Evolutionary conservation across 2,797 vertebrate species (phyloP), one percentile per base, ranked within the genome.

Genomic region (Neomorphus geoffroyi): DNA sequence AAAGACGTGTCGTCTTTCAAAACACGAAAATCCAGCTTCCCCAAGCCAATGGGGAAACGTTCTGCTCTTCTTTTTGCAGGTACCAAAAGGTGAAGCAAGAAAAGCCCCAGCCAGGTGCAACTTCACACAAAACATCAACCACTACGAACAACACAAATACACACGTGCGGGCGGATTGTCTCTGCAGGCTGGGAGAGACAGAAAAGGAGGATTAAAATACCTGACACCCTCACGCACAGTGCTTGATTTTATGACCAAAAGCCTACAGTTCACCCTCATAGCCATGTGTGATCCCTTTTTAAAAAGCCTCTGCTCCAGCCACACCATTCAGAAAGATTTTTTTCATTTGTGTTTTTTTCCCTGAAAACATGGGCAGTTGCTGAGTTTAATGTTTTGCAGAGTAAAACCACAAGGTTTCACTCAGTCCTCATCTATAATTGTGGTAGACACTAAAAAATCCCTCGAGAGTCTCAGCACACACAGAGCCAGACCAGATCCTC

Each of bases 341-440:
- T 82, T 51, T 51, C 2, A 4, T 13, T 24, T 15, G 18, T 54
- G 10, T 35, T 56, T 48, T 58, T 65, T 37, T 0, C 7, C 46
- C 39, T 45, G 21, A 64, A 90, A 96, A 70, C 45, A 46, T 18
- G 51, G 50, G 78, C 69, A 71, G 33, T 81, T 24, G 24, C 56
- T 86, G 67, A 86, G 83, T 64, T 77, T 39, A 62, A 62, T 60
- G 57, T 80, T 94, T 88, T 73, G 84, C 88, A 58, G 80, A 65
- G 84, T 57, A 91, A 96, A 96, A 88, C 87, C 92, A 80, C 94
- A 95, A 79, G 21, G 48, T 93, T 96, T 94, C 71, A n/a, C 84
- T 94, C 71, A 83, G 78, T 94, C 86, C 32, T 94, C 83, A 79
- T 74, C 80, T 81, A 21, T 94, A 95, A 89, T 88, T 88, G 67